phyloP scores from a whole-genome alignment of 2,797 vertebrate species.

The Cyclopterus lumpus region DNA sequence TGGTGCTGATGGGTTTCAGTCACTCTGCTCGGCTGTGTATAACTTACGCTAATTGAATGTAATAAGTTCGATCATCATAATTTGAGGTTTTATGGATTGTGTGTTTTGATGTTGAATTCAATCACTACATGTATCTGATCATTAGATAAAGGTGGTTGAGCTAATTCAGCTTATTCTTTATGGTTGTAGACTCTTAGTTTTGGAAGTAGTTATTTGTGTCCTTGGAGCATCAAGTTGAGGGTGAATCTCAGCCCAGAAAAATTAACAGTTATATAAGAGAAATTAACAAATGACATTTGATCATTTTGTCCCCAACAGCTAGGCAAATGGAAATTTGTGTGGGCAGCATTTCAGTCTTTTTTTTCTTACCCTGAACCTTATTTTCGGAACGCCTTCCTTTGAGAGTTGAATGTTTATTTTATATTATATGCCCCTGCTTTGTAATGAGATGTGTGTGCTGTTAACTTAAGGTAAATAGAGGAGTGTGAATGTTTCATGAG shows the following conservation, averaged over 20 bases:
- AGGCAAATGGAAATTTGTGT: conserved; percentile 53
- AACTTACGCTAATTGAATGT: not conserved
- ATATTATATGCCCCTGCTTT: conserved; percentile 24
- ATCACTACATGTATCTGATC: not conserved
- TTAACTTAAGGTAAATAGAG: conserved; percentile 34
- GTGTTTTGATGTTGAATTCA: not conserved
- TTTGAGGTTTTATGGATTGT: not conserved
- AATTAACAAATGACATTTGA: conserved; percentile 46
- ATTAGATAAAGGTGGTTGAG: conserved; percentile 3
- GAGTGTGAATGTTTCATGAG: conserved; percentile 20
- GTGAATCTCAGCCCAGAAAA: conserved; percentile 28
- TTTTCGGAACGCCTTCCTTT: conserved; percentile 45
- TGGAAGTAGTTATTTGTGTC: not conserved
- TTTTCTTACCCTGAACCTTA: conserved; percentile 21
- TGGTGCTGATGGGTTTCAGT: conserved; percentile 21
- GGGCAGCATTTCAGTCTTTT: conserved; percentile 39
- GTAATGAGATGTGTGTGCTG: conserved; percentile 31
- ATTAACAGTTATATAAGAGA: conserved; percentile 18
- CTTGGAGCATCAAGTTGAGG: conserved; percentile 2
- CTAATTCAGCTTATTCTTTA: not conserved
- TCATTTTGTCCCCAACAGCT: conserved; percentile 45
- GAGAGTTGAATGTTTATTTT: conserved; percentile 48
- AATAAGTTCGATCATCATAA: not conserved
- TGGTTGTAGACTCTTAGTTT: not conserved
- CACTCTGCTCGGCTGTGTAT: conserved; percentile 28